Base-by-base conservation (phyloP, 2,888 invertebrate species). In the Sussaba pulchella region DNA sequence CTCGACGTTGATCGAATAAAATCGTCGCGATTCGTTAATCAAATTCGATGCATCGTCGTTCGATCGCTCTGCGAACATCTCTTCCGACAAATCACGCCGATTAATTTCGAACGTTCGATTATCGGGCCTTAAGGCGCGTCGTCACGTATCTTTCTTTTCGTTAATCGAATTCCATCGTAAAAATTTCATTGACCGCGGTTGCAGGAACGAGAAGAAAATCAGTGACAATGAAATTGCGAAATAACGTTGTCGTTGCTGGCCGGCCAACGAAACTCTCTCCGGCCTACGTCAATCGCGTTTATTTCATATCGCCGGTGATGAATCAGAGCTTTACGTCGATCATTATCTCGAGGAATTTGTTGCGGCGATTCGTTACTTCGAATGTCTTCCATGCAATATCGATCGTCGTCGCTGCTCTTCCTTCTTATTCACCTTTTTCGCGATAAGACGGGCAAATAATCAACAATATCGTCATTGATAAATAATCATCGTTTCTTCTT, bases 211-310 rank as follows among this genome's bases (percentile, higher is more conserved):
- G 6, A n/a, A n/a, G n/a, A n/a, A 63, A 76, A 70, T 76, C 52
- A 52, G 52, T 31, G 41, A 63, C 76, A 76, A 76, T 70, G 69
- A 76, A 69, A 76, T 76, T 24, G 76, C 69, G 69, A 70, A 70
- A 70, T 69, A 61, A 61, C 61, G 54, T 50, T 45, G 61, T 69
- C 54, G 47, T 12, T 10, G 21, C 36, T 10, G 36, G 19, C 19
- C 31, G 31, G 43, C 41, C 19, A 61, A 14, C 24, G 12, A 12
- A 19, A 61, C 54, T 26, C 39, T 17, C 63, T 59, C 31, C 31
- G 76, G 54, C 45, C 26, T n/a, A n/a, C 52, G 69, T 54, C 69
- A 76, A 76, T 69, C 59, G 54, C 76, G 61, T 63, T 63, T 5
- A 69, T 70, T 59, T 63, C 64, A 64, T 74, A 74, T 74, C 73